Evolutionary conservation across 2,113 vertebrate genomes (phyloP), one percentile per base, ranked within the genome.

Genomic region (Vulpes lagopus): DNA sequence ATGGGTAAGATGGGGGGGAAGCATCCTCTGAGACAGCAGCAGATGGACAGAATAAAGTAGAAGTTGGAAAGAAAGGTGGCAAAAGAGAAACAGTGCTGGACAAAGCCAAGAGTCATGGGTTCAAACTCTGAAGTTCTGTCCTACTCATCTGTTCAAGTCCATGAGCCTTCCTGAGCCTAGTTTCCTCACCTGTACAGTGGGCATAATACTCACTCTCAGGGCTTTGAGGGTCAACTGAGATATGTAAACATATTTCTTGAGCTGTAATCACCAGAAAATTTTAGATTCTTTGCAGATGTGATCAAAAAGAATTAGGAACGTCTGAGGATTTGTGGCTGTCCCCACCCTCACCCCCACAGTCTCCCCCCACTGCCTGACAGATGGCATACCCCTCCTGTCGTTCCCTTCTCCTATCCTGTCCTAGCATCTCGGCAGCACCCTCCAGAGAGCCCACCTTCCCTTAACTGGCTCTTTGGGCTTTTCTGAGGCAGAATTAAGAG

Each of bases 341-440:
- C 43, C n/a, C 23, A 19, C 11, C 30, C 53, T 30, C 53, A 57
- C 0, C 3, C 7, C 22, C 30, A 17, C 8, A n/a, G 27, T 4
- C 57, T 11, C 38, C 65, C 22, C 30, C 89, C 43, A 43, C 43
- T 32, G 20, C 59, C 82, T 96, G 65, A 80, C 8, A 11, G 35
- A 87, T 32, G 43, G 25, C 2, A 19, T 3, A 5, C 2, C 8
- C 32, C 5, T 35, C 30, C 25, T 27, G 8, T 2, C 1, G 22
- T 59, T 62, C 67, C 35, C 27, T 22, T 32, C 32, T 32, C 11
- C 7, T 3, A 14, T 32, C 20, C 53, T 86, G 53, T 38, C 15
- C 3, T 3, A 17, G 35, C 35, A 20, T 57, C 55, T 73, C 38
- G 1, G 25, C 8, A 88, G 59, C 25, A 8, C 6, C 19, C 35